phyloP scores from a whole-genome alignment of 2,113 vertebrate genomes.

The Pseudopipra pipra region DNA sequence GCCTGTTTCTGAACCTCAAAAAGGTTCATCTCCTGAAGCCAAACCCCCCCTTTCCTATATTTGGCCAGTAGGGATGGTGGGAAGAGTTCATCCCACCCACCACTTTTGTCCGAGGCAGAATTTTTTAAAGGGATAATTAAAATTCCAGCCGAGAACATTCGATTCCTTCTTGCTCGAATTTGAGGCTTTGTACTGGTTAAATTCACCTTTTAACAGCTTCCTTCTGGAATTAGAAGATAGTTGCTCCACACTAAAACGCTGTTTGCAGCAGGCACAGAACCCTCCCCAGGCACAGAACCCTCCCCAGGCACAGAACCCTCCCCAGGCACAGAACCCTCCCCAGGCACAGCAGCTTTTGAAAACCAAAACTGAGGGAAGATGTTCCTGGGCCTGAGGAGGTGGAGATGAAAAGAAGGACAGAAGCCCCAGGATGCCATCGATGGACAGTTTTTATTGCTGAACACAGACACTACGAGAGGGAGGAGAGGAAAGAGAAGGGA shows the following conservation, averaged over 20 bases:
- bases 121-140: neutral
- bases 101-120: neutral
- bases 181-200: neutral
- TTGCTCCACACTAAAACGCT: accelerated
- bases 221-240: accelerated
- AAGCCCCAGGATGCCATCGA: neutral
- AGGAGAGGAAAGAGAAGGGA: neutral
- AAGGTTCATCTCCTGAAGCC: neutral
- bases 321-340: neutral
- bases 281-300: neutral
- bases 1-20: neutral
- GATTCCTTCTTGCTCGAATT: neutral
- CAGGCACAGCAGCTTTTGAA: neutral
- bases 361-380: neutral
- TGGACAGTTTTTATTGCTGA: slow-evolving; percentile 49
- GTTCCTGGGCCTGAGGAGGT: accelerated
- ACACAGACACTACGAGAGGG: neutral
- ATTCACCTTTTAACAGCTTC: accelerated
- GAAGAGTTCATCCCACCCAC: neutral
- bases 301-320: too few relatives aligned
- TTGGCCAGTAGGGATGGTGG: neutral
- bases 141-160: neutral
- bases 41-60: neutral
- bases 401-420: neutral
- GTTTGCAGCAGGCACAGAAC: neutral